phyloP scores from a whole-genome alignment of 2,113 vertebrate genomes.

The Boulengeromyrus knoepffleri region DNA sequence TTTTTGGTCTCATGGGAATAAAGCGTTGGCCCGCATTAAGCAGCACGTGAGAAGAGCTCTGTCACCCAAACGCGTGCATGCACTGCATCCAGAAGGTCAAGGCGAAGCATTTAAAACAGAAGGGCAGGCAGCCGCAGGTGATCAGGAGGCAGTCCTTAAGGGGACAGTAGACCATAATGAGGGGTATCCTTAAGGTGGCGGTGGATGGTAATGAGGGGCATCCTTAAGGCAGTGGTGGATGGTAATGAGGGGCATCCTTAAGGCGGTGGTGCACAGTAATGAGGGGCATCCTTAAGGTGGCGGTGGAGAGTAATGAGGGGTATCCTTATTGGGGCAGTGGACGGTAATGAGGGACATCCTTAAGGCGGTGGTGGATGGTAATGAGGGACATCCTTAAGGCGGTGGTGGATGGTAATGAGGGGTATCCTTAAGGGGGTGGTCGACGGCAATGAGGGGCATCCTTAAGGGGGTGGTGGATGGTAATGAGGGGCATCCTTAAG shows the following conservation, averaged over 20 bases:
- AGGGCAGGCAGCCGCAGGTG: background rate
- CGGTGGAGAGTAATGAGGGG: no score
- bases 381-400: background rate
- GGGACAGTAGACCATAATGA: no score
- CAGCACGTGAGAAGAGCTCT: background rate
- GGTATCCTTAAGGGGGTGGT: no score
- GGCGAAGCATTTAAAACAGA: background rate
- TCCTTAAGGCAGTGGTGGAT: rapidly evolving
- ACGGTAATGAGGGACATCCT: background rate
- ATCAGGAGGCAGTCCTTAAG: background rate
- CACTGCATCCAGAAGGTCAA: background rate
- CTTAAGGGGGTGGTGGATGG: no score
- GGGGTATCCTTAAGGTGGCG: no score
- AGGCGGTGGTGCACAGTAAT: no score
- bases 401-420: no score
- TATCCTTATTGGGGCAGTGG: no score
- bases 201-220: no score
- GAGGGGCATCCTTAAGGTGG: no score
- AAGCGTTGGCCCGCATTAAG: background rate
- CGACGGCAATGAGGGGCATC: no score
- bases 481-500: background rate
- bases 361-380: rapidly evolving
- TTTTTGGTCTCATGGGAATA: background rate
- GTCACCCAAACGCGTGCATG: background rate
- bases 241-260: no score